Percentiles rank a stretch among this genome's conserved stretches.
phyloP scores from a whole-genome alignment of 2,797 vertebrate species.

The Gastrophryne carolinensis region DNA sequence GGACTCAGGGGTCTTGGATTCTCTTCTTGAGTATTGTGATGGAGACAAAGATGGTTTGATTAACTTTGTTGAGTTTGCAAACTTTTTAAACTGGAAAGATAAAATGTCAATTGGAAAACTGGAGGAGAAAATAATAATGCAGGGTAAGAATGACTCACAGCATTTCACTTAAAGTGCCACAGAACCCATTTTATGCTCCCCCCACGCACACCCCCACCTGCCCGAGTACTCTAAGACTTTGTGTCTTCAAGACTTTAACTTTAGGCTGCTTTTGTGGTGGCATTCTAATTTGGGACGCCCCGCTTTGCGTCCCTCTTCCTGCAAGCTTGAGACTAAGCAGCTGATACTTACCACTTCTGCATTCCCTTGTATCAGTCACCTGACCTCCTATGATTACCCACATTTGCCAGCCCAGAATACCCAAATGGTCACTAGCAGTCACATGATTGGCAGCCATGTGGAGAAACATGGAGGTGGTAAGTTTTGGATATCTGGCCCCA shows the following conservation, averaged over 20 bases:
- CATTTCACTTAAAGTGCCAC: constrained; percentile 53
- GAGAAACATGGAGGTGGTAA: too few relatives aligned
- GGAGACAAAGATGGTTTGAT: constrained; percentile 77
- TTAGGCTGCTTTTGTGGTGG: not conserved
- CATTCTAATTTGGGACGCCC: not conserved
- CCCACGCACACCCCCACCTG: not conserved
- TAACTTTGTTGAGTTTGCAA: constrained; percentile 80
- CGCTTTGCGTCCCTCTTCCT: too few relatives aligned
- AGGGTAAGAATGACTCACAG: constrained; percentile 59
- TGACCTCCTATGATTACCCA: too few relatives aligned
- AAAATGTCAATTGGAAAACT: constrained; percentile 67
- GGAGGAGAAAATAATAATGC: constrained; percentile 71
- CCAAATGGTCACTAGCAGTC: too few relatives aligned
- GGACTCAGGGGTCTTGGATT: constrained; percentile 69
- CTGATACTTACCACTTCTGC: too few relatives aligned
- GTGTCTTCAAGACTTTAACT: not conserved
- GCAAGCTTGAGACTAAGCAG: too few relatives aligned
- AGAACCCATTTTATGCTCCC: too few relatives aligned
- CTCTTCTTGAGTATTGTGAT: constrained; percentile 82
- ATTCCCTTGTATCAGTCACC: too few relatives aligned
- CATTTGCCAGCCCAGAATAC: too few relatives aligned
- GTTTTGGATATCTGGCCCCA: too few relatives aligned
- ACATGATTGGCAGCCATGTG: too few relatives aligned
- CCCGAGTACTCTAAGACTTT: not conserved
- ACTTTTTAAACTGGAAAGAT: constrained; percentile 91